Evolutionary conservation across 2,888 invertebrate genomes (phyloP).

Genomic region (Helleia helle): DNA sequence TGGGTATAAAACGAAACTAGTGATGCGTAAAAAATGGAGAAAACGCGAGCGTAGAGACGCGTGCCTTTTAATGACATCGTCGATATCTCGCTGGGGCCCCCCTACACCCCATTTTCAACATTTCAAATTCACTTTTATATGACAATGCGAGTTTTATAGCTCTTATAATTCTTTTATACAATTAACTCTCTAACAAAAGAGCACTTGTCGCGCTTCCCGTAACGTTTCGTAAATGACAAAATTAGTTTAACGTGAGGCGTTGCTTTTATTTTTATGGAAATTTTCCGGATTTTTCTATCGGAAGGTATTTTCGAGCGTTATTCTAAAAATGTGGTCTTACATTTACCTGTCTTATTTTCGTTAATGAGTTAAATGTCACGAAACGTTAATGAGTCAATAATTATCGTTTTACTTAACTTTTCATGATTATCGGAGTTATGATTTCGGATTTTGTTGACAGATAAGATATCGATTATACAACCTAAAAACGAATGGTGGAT

Average conservation of each 20-base stretch:
- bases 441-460: no score
- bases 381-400: no score
- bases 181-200: slow-evolving; percentile 48
- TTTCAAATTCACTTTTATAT: slow-evolving; percentile 60
- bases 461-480: no score
- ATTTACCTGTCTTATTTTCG: no score
- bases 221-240: slow-evolving; percentile 49
- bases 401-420: no score
- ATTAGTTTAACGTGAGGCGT: slow-evolving; percentile 1
- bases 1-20: slow-evolving; percentile 31
- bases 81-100: slow-evolving; percentile 32
- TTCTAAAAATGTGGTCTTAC: no score
- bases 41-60: slow-evolving; percentile 29
- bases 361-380: no score
- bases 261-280: neutral
- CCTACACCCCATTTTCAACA: slow-evolving; percentile 50
- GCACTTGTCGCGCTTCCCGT: slow-evolving; percentile 35
- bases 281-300: no score
- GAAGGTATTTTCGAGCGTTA: no score
- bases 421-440: no score
- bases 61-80: slow-evolving; percentile 42
- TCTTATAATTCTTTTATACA: slow-evolving; percentile 61
- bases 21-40: slow-evolving; percentile 40
- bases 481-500: no score
- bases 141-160: slow-evolving; percentile 59